Evolutionary conservation across 2,797 vertebrate species (phyloP).

Genomic region (Sorex maritimensis): DNA sequence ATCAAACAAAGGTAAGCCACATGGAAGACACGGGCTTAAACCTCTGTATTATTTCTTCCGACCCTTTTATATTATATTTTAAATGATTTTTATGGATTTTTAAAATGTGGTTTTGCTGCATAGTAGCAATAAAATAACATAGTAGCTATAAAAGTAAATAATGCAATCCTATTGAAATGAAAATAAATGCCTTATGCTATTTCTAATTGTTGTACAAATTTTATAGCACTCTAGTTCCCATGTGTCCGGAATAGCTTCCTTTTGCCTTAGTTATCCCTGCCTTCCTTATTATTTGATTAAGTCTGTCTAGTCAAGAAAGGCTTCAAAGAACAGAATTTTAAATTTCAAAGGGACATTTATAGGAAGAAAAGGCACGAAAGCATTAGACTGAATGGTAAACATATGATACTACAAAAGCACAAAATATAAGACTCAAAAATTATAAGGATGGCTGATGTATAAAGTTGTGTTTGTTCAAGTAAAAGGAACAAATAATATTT

Average conservation of each 20-base stretch:
- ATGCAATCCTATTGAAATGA: slow-evolving; percentile 17
- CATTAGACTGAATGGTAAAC: neutral
- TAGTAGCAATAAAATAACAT: neutral
- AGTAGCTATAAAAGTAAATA: neutral
- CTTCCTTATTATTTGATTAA: too few relatives aligned
- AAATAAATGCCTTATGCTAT: slow-evolving; percentile 42
- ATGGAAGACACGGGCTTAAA: neutral
- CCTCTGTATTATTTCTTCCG: neutral
- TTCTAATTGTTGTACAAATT: slow-evolving; percentile 12
- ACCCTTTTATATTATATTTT: slow-evolving; percentile 29
- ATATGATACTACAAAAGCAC: slow-evolving; percentile 1
- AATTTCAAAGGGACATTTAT: slow-evolving; percentile 9
- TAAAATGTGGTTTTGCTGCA: slow-evolving; percentile 1
- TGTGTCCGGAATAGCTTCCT: slow-evolving; percentile 18
- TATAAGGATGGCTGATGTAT: neutral
- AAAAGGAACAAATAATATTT: neutral
- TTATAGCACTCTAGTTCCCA: neutral
- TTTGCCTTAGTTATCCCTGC: neutral
- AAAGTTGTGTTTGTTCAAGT: neutral
- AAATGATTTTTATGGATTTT: slow-evolving; percentile 62
- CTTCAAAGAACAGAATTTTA: slow-evolving; percentile 39
- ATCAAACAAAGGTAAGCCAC: neutral
- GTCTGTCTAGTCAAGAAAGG: neutral
- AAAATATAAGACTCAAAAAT: neutral
- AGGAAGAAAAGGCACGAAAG: slow-evolving; percentile 15